Conservation (phyloP, 2,888 invertebrate species). For the Galerucella pusilla region DNA sequence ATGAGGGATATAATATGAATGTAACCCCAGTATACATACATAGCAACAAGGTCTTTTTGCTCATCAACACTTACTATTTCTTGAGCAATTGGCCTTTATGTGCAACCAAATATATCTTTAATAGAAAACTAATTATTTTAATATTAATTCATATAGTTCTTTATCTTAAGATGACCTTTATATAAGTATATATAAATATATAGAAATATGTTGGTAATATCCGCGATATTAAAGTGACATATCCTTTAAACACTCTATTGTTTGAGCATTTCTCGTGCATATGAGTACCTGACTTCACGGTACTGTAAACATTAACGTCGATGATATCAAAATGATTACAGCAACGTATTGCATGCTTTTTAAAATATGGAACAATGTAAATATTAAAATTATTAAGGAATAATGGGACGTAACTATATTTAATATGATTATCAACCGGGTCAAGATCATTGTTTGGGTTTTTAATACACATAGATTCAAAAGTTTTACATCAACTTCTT, state of each 20-base stretch:
- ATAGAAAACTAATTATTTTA: not conserved
- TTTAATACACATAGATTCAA: not conserved
- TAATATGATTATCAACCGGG: not conserved
- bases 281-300: conserved; percentile 12
- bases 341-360: conserved; percentile 9
- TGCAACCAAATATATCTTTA: not conserved
- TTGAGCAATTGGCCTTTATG: conserved; percentile 1
- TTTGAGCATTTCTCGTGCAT: not conserved
- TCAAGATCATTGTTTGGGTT: not conserved
- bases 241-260: conserved; percentile 8
- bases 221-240: conserved; percentile 13
- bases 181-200: not conserved
- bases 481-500: too few relatives aligned
- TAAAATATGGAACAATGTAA: conserved; percentile 8
- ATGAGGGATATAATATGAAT: too few relatives aligned
- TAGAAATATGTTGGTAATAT: not conserved
- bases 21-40: too few relatives aligned
- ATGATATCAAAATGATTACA: conserved; percentile 19
- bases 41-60: not conserved
- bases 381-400: not conserved
- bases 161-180: not conserved
- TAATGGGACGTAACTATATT: not conserved
- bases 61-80: not conserved
- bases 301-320: conserved; percentile 9
- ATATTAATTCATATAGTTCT: not conserved